A percentile compares a stretch with the other conserved stretches of the same genome.
Evolutionary conservation across 2,113 vertebrate genomes (phyloP).

Genomic region (Cebidichthys violaceus): DNA sequence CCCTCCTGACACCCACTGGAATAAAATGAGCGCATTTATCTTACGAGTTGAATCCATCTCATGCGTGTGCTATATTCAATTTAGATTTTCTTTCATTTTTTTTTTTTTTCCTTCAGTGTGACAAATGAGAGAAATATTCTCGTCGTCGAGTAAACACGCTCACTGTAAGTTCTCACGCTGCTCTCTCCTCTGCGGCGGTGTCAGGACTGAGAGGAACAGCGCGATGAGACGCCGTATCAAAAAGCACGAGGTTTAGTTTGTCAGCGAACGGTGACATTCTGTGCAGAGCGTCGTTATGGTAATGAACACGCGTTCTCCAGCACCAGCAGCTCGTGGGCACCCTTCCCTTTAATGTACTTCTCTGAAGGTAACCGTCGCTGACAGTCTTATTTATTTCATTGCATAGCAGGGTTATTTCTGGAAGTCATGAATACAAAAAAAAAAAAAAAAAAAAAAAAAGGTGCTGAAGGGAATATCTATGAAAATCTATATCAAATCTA

Average conservation of each 20-base stretch:
- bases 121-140: slow-evolving; percentile 65
- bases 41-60: slow-evolving; percentile 50
- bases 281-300: slow-evolving; percentile 65
- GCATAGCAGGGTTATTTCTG: slow-evolving; percentile 74
- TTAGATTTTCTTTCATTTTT: too few relatives aligned
- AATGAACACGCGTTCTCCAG: slow-evolving; percentile 65
- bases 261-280: slow-evolving; percentile 65
- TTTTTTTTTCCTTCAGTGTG: slow-evolving; percentile 40
- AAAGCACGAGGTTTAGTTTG: slow-evolving; percentile 56
- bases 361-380: slow-evolving; percentile 65
- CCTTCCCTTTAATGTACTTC: slow-evolving; percentile 69
- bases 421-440: slow-evolving; percentile 56
- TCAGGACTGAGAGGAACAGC: slow-evolving; percentile 27
- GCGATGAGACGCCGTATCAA: slow-evolving; percentile 29
- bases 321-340: slow-evolving; percentile 54
- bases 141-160: slow-evolving; percentile 34
- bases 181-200: slow-evolving; percentile 27
- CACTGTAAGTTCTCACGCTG: slow-evolving; percentile 28
- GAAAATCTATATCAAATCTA: slow-evolving; percentile 60
- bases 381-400: slow-evolving; percentile 76
- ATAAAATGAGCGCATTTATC: slow-evolving; percentile 65
- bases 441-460: slow-evolving; percentile 51
- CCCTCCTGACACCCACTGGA: slow-evolving; percentile 35
- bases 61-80: slow-evolving; percentile 49
- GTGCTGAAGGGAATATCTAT: slow-evolving; percentile 54